Conservation (phyloP, 2,888 invertebrate genomes). For the Peribatodes rhomboidaria region DNA sequence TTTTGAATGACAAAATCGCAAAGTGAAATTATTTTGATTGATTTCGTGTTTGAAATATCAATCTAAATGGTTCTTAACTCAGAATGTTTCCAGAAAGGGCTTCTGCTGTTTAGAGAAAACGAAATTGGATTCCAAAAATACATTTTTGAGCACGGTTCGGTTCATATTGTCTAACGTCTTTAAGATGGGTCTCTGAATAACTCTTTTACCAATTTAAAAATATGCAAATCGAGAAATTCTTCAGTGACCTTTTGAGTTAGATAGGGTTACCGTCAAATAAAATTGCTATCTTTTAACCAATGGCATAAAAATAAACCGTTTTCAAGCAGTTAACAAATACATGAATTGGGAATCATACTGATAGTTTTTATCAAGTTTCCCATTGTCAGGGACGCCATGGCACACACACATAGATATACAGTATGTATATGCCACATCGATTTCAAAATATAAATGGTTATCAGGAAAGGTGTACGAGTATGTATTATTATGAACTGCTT, state of each 20-base stretch:
- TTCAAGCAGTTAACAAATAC: too few relatives aligned
- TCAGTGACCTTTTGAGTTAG: conserved; percentile 1
- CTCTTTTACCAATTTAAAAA: neutral
- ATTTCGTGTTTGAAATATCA: neutral
- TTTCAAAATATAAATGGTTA: too few relatives aligned
- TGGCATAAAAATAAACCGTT: too few relatives aligned
- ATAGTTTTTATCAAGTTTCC: too few relatives aligned
- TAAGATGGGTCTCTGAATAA: neutral
- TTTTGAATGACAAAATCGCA: neutral
- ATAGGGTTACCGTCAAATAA: neutral
- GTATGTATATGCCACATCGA: too few relatives aligned
- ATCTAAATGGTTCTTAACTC: neutral
- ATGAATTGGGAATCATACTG: too few relatives aligned
- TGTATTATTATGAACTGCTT: too few relatives aligned
- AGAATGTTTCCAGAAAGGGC: neutral
- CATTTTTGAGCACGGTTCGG: neutral
- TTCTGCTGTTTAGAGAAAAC: neutral
- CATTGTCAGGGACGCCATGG: too few relatives aligned
- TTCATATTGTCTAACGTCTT: neutral
- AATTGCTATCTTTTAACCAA: neutral
- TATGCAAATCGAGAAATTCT: conserved; percentile 1
- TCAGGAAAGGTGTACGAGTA: too few relatives aligned
- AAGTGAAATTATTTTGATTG: neutral
- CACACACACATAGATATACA: too few relatives aligned
- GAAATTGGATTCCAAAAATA: conserved; percentile 1